Conservation (phyloP, 2,113 vertebrate genomes). For the Corythoichthys intestinalis region DNA sequence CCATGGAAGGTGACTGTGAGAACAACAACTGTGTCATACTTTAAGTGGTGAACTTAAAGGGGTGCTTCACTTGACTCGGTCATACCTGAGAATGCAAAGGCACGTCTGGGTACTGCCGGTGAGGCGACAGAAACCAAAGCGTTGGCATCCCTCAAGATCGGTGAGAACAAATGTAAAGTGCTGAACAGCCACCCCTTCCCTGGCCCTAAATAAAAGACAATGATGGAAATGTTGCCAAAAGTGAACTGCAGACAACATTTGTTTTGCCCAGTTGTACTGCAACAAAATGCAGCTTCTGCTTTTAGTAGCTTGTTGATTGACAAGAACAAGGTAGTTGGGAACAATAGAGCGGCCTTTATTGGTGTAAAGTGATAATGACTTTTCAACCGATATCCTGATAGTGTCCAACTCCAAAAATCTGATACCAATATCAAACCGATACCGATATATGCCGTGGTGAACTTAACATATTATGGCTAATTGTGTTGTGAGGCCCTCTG, state of each 20-base stretch:
- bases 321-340: background rate
- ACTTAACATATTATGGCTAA: too few species aligned
- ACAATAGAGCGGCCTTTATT: background rate
- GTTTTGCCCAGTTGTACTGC: background rate
- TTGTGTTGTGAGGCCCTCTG: too few species aligned
- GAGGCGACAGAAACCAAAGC: conserved; percentile 86
- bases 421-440: too few species aligned
- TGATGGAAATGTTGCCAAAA: background rate
- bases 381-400: too few species aligned
- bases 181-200: conserved; percentile 73
- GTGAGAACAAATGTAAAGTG: conserved; percentile 91
- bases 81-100: conserved; percentile 85
- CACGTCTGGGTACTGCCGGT: conserved; percentile 76
- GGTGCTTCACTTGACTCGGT: background rate
- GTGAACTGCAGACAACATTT: background rate
- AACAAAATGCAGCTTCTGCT: background rate
- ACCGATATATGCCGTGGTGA: too few species aligned
- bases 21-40: background rate
- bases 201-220: conserved; percentile 57
- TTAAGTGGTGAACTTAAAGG: background rate
- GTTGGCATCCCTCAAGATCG: conserved; percentile 82
- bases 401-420: too few species aligned
- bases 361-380: background rate
- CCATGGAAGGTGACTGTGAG: conserved; percentile 82
- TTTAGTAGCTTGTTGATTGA: background rate